Conservation (phyloP, 1,140 invertebrate genomes). For the Periplaneta americana region DNA sequence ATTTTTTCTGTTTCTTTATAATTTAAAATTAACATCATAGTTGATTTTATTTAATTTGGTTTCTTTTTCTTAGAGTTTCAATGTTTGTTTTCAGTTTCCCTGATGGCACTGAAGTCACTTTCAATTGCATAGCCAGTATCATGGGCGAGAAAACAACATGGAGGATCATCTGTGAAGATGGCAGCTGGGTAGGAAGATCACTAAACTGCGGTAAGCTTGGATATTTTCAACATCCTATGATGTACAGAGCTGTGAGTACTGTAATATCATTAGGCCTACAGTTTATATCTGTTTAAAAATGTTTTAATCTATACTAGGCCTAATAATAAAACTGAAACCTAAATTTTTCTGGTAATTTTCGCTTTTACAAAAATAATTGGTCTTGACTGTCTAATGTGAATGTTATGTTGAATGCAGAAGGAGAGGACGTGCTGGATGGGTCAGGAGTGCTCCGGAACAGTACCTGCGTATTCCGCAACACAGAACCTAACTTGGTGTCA, state of each 20-base stretch:
- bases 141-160: conserved; percentile 74
- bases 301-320: too few species aligned
- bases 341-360: too few species aligned
- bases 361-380: too few species aligned
- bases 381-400: too few species aligned
- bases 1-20: too few species aligned
- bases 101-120: conserved; percentile 73
- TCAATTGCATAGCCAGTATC: conserved; percentile 71
- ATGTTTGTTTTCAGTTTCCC: conserved; percentile 46
- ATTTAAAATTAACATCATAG: neutral
- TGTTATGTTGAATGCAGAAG: conserved; percentile 9
- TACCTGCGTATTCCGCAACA: conserved; percentile 67
- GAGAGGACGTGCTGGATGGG: conserved; percentile 17
- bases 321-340: too few species aligned
- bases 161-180: conserved; percentile 77
- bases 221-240: neutral
- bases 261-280: too few species aligned
- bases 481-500: conserved; percentile 70
- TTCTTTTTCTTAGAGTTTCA: neutral
- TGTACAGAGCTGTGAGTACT: too few species aligned
- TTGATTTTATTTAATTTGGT: neutral
- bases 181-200: conserved; percentile 72
- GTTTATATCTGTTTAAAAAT: too few species aligned
- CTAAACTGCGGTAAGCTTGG: conserved; percentile 61
- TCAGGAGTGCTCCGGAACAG: conserved; percentile 42